Base-by-base conservation (phyloP, 2,113 vertebrate species). In the Balaeniceps rex region DNA sequence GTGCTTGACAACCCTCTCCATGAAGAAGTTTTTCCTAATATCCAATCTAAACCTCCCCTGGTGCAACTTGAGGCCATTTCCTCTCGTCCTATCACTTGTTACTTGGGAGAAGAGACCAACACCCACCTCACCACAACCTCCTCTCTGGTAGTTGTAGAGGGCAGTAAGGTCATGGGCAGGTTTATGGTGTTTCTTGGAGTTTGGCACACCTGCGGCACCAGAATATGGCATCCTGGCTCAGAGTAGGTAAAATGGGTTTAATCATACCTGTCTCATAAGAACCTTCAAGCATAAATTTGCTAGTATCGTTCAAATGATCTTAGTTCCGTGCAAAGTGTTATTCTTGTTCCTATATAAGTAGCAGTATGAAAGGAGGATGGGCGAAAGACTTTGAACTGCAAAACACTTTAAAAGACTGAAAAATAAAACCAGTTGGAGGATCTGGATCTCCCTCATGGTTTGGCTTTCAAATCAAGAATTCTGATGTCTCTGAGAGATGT, bases 181-280 rank as follows among this genome's bases (percentile, higher is more conserved):
- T 54, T 64, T 49, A 5, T 6, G 6, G 23, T 47, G 33, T 47
- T 42, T 64, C n/a, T 10, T 22, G n/a, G 70, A 76, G 52, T 23
- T 25, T 68, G 29, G 22, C 17, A 19, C 15, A 19, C 19, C 36
- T 46, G 21, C 2, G 3, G 6, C 10, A 58, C 36, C 13, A 44
- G 70, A 79, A 75, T 33, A 13, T 0, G 0, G 0, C 23, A 47
- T 10, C 14, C 8, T 33, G 34, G 29, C 14, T 34, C 29, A 69
- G 21, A 47, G 44, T 4, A 40, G 12, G 28, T 10, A 54, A 74
- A 78, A 54, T 11, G 16, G 14, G 3, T 34, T 79, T 40, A 91
- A 26, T n/a, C 15, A 3, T 38, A 70, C 5, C 7, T 24, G 3
- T 25, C 16, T 80, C 9, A 3, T 34, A 33, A 29, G 5, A 55